Conservation (phyloP, 64 coral and sea anemone genomes). For the Exaiptasia diaphana region DNA sequence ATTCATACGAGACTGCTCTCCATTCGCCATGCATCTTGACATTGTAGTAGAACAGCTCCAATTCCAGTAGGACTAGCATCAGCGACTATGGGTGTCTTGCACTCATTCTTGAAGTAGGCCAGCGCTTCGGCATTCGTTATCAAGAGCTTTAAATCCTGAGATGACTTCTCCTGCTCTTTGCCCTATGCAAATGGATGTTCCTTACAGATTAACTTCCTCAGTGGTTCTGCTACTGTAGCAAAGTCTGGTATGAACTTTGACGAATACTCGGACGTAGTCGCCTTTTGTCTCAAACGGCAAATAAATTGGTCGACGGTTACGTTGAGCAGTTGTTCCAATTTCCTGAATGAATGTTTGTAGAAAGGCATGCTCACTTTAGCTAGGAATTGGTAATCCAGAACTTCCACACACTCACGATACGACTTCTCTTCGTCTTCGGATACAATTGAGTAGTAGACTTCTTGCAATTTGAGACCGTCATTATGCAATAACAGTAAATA, state of each 20-base stretch:
- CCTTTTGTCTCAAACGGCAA: constrained; percentile 34
- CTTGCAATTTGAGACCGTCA: constrained; percentile 14
- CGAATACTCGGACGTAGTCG: constrained; percentile 23
- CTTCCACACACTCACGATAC: background rate
- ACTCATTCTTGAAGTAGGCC: constrained; percentile 31
- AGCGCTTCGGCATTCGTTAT: constrained; percentile 1
- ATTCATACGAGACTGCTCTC: constrained; percentile 24
- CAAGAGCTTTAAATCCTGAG: constrained; percentile 27
- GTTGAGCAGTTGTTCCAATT: constrained; percentile 29
- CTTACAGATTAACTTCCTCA: background rate
- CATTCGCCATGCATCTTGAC: constrained; percentile 17
- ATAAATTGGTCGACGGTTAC: constrained; percentile 62
- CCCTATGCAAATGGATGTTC: constrained; percentile 11
- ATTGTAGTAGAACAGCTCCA: constrained; percentile 13
- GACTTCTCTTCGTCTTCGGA: constrained; percentile 12
- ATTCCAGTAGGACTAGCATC: constrained; percentile 11
- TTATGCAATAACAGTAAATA: background rate
- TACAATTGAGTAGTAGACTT: constrained; percentile 17
- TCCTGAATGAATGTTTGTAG: constrained; percentile 42
- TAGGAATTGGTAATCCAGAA: constrained; percentile 49
- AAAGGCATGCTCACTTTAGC: constrained; percentile 46
- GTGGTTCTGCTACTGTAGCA: constrained; percentile 6
- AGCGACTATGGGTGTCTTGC: constrained; percentile 17
- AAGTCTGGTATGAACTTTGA: constrained; percentile 42
- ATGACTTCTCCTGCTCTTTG: background rate